Percentiles rank a stretch among this genome's conserved stretches.
Evolutionary conservation across 2,888 invertebrate genomes (phyloP).

Genomic region (Drepana falcataria): DNA sequence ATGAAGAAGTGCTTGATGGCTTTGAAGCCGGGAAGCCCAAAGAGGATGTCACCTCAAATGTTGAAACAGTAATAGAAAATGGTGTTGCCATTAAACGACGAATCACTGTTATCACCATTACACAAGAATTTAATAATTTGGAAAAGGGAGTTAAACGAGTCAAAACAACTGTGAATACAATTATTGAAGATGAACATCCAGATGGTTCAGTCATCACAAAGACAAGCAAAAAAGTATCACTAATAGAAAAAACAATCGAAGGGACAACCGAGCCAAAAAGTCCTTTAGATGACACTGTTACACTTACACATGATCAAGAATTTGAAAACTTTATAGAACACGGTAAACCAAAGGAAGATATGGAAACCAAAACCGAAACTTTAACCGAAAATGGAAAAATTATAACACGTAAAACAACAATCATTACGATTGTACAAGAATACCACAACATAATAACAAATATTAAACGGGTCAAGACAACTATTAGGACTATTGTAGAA

Average conservation of each 20-base stretch:
- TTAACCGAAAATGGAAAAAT: constrained; percentile 39
- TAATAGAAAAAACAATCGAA: constrained; percentile 13
- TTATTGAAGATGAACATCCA: constrained; percentile 60
- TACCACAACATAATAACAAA: constrained; percentile 33
- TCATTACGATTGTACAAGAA: constrained; percentile 43
- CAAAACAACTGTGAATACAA: constrained; percentile 49
- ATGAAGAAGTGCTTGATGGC: constrained; percentile 28
- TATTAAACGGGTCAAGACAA: constrained; percentile 50
- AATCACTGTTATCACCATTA: constrained; percentile 44
- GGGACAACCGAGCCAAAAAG: not conserved
- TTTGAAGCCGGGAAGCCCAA: constrained; percentile 43
- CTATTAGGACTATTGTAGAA: constrained; percentile 49
- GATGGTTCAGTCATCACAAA: constrained; percentile 61
- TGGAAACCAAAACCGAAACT: constrained; percentile 34
- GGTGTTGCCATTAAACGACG: constrained; percentile 47
- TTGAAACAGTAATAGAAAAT: constrained; percentile 42
- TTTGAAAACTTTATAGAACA: constrained; percentile 13
- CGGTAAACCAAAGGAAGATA: constrained; percentile 35
- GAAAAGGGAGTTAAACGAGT: constrained; percentile 37
- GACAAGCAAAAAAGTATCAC: constrained; percentile 59
- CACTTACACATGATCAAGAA: constrained; percentile 1
- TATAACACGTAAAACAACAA: constrained; percentile 49
- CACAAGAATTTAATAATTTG: constrained; percentile 41
- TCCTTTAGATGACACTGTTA: constrained; percentile 4
- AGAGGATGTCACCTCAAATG: constrained; percentile 36